Conservation (phyloP, 2,113 vertebrate species). For the Eudorcas thomsonii region DNA sequence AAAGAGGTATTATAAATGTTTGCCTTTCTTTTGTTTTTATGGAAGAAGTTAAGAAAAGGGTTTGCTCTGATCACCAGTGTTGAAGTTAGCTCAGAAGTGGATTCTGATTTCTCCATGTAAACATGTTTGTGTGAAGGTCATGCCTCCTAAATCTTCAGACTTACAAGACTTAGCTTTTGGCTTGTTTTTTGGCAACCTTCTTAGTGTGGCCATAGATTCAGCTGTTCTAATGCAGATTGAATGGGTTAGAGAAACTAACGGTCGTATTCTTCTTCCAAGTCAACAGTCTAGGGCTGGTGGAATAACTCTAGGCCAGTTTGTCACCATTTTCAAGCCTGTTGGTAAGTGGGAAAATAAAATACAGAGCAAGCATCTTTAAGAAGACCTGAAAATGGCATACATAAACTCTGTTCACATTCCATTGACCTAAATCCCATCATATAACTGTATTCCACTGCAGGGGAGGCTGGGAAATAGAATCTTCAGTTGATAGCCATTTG, state of each 20-base stretch:
- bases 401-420: not conserved
- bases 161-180: not conserved
- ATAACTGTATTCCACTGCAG: not conserved
- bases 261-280: not conserved
- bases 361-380: not conserved
- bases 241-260: not conserved
- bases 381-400: not conserved
- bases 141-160: not conserved
- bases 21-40: not conserved
- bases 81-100: not conserved
- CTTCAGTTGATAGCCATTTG: not conserved
- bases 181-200: not conserved
- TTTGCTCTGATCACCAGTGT: not conserved
- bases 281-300: not conserved
- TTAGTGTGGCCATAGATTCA: not conserved
- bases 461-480: not conserved
- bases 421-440: not conserved
- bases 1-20: conserved; percentile 86
- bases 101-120: not conserved
- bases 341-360: not conserved
- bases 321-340: not conserved
- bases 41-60: not conserved
- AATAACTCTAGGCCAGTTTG: not conserved
- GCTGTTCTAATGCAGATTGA: not conserved
- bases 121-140: not conserved